Conservation (phyloP, 2,888 invertebrate genomes). For the Pediacus dermestoides region DNA sequence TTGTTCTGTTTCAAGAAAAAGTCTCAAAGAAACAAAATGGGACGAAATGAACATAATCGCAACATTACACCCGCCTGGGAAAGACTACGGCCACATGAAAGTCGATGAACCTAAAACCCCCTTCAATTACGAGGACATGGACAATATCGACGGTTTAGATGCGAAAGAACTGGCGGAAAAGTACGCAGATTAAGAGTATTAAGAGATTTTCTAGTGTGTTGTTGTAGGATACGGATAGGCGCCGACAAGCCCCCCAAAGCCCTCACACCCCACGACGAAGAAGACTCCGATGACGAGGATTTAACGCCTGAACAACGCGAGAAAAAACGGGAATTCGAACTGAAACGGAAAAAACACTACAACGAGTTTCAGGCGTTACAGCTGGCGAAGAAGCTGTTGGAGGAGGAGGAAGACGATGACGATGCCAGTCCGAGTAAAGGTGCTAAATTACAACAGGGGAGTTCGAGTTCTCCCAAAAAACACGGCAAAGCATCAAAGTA, state of each 20-base stretch:
- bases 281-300: slow-evolving; percentile 45
- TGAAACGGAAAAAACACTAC: slow-evolving; percentile 94
- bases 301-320: slow-evolving; percentile 55
- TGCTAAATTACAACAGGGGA: slow-evolving; percentile 11
- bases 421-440: slow-evolving; percentile 32
- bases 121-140: slow-evolving; percentile 60
- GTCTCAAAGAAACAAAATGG: slow-evolving; percentile 71
- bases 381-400: slow-evolving; percentile 83
- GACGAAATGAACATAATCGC: slow-evolving; percentile 99
- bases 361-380: slow-evolving; percentile 96
- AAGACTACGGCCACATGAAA: slow-evolving; percentile 99
- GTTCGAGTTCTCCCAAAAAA: slow-evolving; percentile 14
- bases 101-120: slow-evolving; percentile 98
- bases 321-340: slow-evolving; percentile 78
- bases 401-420: slow-evolving; percentile 85
- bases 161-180: slow-evolving; percentile 76
- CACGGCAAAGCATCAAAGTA: slow-evolving; percentile 14
- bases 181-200: slow-evolving; percentile 45
- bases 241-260: slow-evolving; percentile 51
- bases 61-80: slow-evolving; percentile 95
- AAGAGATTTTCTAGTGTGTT: slow-evolving; percentile 1
- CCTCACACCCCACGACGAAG: slow-evolving; percentile 43
- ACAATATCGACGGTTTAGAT: slow-evolving; percentile 62
- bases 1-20: slow-evolving; percentile 6
- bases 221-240: slow-evolving; percentile 45